Conservation (phyloP, 2,888 invertebrate species). For the Rhingia rostrata region DNA sequence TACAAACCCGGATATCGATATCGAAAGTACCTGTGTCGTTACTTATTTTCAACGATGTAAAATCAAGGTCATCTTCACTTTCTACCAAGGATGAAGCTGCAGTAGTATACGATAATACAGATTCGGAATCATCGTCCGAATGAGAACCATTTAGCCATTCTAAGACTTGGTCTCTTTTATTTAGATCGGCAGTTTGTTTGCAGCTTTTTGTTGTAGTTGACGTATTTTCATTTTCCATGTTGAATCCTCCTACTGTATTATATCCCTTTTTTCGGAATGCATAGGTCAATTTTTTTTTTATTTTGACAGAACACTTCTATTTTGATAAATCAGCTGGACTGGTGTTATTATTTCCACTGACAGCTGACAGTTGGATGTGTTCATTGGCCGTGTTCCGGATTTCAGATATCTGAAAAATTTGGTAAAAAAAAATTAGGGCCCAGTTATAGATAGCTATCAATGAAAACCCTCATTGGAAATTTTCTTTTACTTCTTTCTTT, state of each 20-base stretch:
- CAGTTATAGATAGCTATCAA: no score
- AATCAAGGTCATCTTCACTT: slow-evolving; percentile 44
- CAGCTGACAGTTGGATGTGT: no score
- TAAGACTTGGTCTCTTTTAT: slow-evolving; percentile 37
- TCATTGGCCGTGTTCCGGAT: no score
- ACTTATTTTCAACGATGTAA: slow-evolving; percentile 23
- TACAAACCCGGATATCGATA: neutral
- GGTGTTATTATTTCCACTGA: no score
- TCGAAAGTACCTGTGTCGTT: slow-evolving; percentile 11
- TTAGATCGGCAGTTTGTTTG: neutral
- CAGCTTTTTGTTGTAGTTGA: neutral
- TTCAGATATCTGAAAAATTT: no score
- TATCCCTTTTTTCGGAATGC: neutral
- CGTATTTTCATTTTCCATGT: slow-evolving; percentile 18
- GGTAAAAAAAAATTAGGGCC: no score
- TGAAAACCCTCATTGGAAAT: no score
- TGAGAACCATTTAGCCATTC: slow-evolving; percentile 54
- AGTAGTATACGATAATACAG: slow-evolving; percentile 53
- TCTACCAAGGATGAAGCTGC: slow-evolving; percentile 57
- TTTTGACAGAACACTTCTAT: no score
- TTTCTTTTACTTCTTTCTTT: no score
- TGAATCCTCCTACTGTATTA: neutral
- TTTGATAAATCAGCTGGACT: no score
- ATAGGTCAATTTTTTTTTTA: no score
- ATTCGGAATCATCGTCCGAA: slow-evolving; percentile 54